phyloP scores from a whole-genome alignment of 2,797 vertebrate species.

The Chaetophractus vellerosus region DNA sequence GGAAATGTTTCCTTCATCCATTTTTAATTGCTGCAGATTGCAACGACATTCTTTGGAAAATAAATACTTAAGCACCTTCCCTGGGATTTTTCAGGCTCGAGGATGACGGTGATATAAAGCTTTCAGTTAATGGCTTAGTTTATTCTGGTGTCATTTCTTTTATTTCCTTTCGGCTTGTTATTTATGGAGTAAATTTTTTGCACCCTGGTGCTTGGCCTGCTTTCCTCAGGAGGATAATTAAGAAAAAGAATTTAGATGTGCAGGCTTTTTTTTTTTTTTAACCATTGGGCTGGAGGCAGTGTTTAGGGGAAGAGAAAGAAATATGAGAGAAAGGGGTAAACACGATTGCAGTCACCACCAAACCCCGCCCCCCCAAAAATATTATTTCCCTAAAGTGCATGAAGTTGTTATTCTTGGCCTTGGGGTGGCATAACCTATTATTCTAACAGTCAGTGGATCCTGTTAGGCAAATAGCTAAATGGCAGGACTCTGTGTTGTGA shows the following conservation, averaged over 20 bases:
- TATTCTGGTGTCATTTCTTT: slow-evolving; percentile 89
- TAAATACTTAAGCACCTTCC: slow-evolving; percentile 87
- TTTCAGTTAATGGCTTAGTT: slow-evolving; percentile 89
- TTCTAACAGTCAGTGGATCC: slow-evolving; percentile 47
- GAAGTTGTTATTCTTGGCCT: slow-evolving; percentile 76
- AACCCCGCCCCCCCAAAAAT: slow-evolving; percentile 33
- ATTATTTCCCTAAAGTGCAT: slow-evolving; percentile 71
- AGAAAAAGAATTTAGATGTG: slow-evolving; percentile 87
- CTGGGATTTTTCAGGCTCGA: slow-evolving; percentile 80
- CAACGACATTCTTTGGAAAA: slow-evolving; percentile 88
- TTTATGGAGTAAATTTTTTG: slow-evolving; percentile 89
- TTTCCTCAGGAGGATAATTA: slow-evolving; percentile 89
- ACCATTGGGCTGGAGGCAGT: slow-evolving; percentile 71
- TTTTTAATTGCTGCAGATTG: slow-evolving; percentile 91
- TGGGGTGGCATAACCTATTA: neutral
- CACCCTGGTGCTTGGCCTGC: slow-evolving; percentile 85
- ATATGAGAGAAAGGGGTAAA: slow-evolving; percentile 52
- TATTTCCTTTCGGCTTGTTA: slow-evolving; percentile 87
- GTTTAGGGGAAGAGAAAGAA: slow-evolving; percentile 63
- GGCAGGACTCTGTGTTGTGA: neutral
- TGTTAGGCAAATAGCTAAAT: slow-evolving; percentile 39
- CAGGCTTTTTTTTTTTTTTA: slow-evolving; percentile 66
- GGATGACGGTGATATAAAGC: slow-evolving; percentile 69
- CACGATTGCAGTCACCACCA: neutral
- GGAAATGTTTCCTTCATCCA: slow-evolving; percentile 85